phyloP scores from a whole-genome alignment of 2,797 vertebrate species.

The Phataginus tetradactyla region DNA sequence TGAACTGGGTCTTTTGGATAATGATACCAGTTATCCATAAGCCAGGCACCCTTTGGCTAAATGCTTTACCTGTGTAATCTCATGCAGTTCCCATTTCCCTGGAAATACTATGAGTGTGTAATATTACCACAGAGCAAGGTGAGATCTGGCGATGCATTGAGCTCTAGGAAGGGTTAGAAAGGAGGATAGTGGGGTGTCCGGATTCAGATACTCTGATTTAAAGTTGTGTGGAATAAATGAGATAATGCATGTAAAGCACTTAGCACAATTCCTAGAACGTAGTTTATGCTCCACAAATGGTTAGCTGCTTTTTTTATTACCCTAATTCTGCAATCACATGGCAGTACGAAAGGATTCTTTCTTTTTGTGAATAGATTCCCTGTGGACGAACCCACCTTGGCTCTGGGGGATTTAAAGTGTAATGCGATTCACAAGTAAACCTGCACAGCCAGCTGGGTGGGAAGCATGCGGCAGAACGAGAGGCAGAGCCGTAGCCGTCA shows the following conservation, averaged over 20 bases:
- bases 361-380: neutral
- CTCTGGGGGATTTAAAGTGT: neutral
- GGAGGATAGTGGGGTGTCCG: too few species aligned
- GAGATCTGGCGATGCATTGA: neutral
- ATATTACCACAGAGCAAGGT: too few species aligned
- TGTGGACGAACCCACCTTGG: too few species aligned
- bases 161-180: neutral
- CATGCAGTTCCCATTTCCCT: fast-evolving
- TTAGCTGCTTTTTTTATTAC: neutral
- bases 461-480: neutral
- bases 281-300: neutral
- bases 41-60: neutral
- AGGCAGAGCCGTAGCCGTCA: neutral
- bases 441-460: neutral
- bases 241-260: neutral
- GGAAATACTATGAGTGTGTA: fast-evolving
- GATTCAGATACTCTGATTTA: neutral
- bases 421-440: neutral
- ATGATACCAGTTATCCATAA: neutral
- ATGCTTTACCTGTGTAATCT: neutral
- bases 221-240: neutral
- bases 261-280: neutral
- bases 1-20: neutral
- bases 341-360: neutral
- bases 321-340: neutral